Percentiles rank a stretch among this genome's conserved stretches.
These are phyloP conservation scores for Anisognathus igniventris DNA, from an alignment of 2,797 vertebrate genomes.

Conservation along the genomic window DNA sequence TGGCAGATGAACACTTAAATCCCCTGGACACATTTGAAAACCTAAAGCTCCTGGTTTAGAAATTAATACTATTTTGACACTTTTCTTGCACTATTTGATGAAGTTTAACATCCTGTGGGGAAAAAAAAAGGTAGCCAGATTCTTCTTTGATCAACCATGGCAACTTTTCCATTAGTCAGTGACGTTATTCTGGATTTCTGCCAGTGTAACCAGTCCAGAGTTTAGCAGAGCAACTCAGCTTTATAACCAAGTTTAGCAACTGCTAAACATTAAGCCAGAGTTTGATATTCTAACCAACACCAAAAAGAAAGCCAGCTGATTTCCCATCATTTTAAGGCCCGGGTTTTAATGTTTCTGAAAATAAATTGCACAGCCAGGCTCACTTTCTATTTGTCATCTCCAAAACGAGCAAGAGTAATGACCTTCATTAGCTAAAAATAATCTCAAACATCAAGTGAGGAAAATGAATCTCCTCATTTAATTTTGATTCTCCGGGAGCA, in stretches of 20 bases:
- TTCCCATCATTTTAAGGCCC: not conserved
- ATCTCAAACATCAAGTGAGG: not conserved
- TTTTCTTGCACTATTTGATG: not conserved
- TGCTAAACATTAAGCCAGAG: not conserved
- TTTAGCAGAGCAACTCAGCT: not conserved
- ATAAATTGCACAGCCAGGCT: not conserved
- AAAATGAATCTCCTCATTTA: not conserved
- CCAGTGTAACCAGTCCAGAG: not conserved
- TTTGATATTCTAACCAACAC: not conserved
- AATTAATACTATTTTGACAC: not conserved
- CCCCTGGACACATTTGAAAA: not conserved
- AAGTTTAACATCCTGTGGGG: not conserved
- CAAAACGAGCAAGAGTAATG: slow-evolving; percentile 29
- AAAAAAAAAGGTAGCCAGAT: not conserved
- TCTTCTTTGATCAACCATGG: not conserved
- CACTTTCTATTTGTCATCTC: slow-evolving; percentile 11
- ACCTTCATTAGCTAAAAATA: slow-evolving; percentile 42
- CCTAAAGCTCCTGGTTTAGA: not conserved
- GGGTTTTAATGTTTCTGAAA: slow-evolving; percentile 5
- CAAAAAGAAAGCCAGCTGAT: not conserved
- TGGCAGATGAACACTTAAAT: not conserved
- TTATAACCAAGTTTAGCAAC: not conserved
- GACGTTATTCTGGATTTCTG: slow-evolving; percentile 2
- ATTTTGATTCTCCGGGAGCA: not conserved
- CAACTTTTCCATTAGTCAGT: not conserved